A percentile compares a stretch with the other conserved stretches of the same genome.
These are phyloP conservation scores for Sceloporus tristichus DNA, from an alignment of 2,113 vertebrate species.

Conservation along the genomic window DNA sequence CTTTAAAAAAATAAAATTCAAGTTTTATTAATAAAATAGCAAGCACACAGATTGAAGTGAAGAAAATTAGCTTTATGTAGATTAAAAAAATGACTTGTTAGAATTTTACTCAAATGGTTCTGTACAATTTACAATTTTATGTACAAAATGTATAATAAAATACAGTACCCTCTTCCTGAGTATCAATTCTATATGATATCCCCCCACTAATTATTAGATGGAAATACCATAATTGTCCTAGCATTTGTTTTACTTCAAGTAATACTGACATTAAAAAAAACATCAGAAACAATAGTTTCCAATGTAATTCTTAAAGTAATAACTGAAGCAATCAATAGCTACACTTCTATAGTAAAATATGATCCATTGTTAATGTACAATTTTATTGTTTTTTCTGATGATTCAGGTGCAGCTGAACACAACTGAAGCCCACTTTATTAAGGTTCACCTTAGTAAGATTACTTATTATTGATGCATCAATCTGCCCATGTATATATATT, in stretches of 20 bases:
- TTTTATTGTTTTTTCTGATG: constrained; percentile 51
- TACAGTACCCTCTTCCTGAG: constrained; percentile 77
- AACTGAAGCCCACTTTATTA: constrained; percentile 51
- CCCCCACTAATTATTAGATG: constrained; percentile 59
- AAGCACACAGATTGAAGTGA: constrained; percentile 60
- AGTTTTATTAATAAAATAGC: constrained; percentile 32
- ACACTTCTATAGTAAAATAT: constrained; percentile 76
- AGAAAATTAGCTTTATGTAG: constrained; percentile 83
- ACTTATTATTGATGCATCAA: constrained; percentile 44
- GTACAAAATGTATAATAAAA: constrained; percentile 84
- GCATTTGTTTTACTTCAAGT: constrained; percentile 59
- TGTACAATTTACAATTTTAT: constrained; percentile 84
- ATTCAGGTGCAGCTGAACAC: constrained; percentile 60
- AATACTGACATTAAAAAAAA: constrained; percentile 65
- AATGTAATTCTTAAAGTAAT: constrained; percentile 71
- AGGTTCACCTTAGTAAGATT: constrained; percentile 28
- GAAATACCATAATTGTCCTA: constrained; percentile 61
- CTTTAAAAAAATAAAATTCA: neutral
- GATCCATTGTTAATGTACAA: constrained; percentile 68
- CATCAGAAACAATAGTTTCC: constrained; percentile 20
- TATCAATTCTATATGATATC: constrained; percentile 62
- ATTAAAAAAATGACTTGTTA: constrained; percentile 83
- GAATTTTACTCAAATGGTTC: constrained; percentile 76
- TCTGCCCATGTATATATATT: constrained; percentile 56
- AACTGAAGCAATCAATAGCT: constrained; percentile 55